Evolutionary conservation across 2,888 invertebrate species (phyloP).

Genomic region (Mythimna impura): DNA sequence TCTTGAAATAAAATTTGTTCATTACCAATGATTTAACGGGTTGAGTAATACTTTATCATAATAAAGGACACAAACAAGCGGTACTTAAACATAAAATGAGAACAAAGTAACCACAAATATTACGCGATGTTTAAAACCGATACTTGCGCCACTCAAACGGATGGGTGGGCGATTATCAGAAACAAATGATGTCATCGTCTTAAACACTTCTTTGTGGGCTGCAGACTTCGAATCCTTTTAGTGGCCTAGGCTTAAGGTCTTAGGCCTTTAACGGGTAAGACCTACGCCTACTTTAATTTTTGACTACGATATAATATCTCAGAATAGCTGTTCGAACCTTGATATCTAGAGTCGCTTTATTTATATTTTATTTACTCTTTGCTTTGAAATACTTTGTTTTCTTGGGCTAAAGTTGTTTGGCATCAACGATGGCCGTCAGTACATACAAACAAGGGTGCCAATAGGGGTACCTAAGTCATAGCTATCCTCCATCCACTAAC

Average conservation of each 20-base stretch:
- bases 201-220: conserved; percentile 49
- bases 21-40: background rate
- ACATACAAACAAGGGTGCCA: no score
- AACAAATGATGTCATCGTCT: conserved; percentile 58
- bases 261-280: conserved; percentile 34
- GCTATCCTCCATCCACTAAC: no score
- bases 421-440: no score
- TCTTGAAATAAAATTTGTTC: background rate
- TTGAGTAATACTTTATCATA: conserved; percentile 13
- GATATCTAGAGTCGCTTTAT: background rate
- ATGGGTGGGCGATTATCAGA: conserved; percentile 64
- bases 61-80: conserved; percentile 29
- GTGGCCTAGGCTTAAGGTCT: conserved; percentile 46
- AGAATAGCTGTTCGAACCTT: background rate
- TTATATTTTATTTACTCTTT: no score
- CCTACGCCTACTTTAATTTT: conserved; percentile 45
- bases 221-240: conserved; percentile 39
- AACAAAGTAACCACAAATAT: conserved; percentile 52
- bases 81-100: conserved; percentile 10
- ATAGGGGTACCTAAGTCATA: no score
- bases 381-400: no score
- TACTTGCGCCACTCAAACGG: conserved; percentile 29
- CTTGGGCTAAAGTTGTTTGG: no score
- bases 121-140: conserved; percentile 54
- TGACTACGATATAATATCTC: conserved; percentile 1